Conservation (phyloP, 2,113 vertebrate species). For the Alces alces region DNA sequence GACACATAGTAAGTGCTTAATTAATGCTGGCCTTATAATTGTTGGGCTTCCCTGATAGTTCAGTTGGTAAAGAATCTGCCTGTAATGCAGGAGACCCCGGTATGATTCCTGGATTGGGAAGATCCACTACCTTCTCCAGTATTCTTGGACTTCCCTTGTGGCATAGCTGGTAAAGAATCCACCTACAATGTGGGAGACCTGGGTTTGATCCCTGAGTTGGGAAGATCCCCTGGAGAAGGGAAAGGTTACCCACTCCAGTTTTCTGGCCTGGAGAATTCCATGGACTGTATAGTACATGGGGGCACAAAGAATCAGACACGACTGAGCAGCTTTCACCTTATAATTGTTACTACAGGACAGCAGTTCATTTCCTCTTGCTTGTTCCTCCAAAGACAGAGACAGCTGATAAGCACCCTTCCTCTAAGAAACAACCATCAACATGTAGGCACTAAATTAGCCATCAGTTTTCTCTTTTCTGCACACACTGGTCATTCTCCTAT, state of each 20-base stretch:
- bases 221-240: background rate
- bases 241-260: background rate
- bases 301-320: background rate
- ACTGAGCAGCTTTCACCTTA: background rate
- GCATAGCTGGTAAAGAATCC: background rate
- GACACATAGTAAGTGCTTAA: background rate
- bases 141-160: background rate
- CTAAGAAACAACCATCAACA: background rate
- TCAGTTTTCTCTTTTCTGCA: background rate
- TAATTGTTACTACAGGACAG: background rate
- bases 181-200: background rate
- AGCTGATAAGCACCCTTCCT: background rate
- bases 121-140: background rate
- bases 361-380: background rate
- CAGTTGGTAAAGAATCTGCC: background rate
- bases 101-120: background rate
- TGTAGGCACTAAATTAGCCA: background rate
- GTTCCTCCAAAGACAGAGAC: background rate
- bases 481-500: background rate
- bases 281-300: background rate
- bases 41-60: background rate
- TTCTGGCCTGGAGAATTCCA: background rate
- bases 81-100: background rate
- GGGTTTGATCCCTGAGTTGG: background rate
- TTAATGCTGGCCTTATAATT: background rate